Conservation (phyloP, 2,797 vertebrate genomes). For the Sebastiscus albofasciatus region DNA sequence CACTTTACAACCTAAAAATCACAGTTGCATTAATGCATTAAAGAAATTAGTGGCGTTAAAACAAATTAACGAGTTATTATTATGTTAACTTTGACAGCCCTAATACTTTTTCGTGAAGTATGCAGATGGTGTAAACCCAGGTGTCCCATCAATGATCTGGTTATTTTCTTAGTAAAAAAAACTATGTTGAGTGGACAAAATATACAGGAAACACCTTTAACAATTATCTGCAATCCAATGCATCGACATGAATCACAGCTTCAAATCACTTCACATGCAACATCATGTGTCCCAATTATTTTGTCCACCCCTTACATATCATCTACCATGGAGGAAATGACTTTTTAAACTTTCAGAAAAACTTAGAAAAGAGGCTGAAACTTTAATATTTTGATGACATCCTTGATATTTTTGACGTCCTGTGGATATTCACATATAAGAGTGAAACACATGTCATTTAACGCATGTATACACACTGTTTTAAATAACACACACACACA, state of each 20-base stretch:
- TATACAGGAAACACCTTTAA: neutral
- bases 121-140: neutral
- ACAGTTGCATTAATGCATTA: no score
- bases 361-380: neutral
- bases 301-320: neutral
- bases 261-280: neutral
- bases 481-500: neutral
- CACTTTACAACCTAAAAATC: no score
- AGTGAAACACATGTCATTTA: neutral
- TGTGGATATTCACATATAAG: neutral
- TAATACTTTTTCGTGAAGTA: neutral
- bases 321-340: neutral
- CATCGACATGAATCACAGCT: neutral
- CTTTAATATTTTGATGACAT: neutral
- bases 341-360: neutral
- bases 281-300: neutral
- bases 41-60: accelerated
- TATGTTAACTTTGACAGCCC: no score
- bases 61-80: no score
- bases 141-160: neutral
- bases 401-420: neutral
- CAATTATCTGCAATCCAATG: neutral
- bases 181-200: neutral
- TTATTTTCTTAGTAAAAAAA: neutral
- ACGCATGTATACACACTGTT: neutral